Evolutionary conservation across 1,140 invertebrate species (phyloP).

Genomic region (Hesperophylax magnus): DNA sequence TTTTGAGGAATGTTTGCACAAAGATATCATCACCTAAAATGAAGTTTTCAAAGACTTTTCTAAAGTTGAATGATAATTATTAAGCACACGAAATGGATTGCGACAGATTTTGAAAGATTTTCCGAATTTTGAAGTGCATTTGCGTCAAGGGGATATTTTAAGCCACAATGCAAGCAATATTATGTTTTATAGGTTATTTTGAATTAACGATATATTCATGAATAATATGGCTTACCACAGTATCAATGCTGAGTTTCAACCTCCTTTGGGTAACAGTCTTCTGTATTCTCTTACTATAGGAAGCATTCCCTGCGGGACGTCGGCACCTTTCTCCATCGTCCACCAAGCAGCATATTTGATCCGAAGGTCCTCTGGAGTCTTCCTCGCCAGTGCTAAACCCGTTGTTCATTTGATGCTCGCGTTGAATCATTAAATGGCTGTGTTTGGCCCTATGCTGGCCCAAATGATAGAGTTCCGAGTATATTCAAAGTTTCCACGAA

Average conservation of each 20-base stretch:
- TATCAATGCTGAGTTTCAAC: constrained; percentile 91
- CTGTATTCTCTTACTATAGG: constrained; percentile 96
- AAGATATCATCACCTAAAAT: too few species aligned
- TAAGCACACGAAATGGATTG: too few species aligned
- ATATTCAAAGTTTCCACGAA: background rate
- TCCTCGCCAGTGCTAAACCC: constrained; percentile 93
- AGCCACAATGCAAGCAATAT: too few species aligned
- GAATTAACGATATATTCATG: background rate
- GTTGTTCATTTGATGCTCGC: constrained; percentile 73
- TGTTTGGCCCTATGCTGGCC: constrained; percentile 21
- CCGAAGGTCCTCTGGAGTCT: constrained; percentile 85
- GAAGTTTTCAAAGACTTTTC: too few species aligned
- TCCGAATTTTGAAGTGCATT: too few species aligned
- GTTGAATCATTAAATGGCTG: constrained; percentile 67
- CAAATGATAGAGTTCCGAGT: background rate
- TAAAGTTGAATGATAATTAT: too few species aligned
- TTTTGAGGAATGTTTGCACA: too few species aligned
- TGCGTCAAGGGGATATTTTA: too few species aligned
- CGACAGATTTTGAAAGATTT: too few species aligned
- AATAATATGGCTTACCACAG: constrained; percentile 72
- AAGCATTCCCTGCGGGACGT: constrained; percentile 93
- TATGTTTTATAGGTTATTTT: background rate
- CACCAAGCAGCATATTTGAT: constrained; percentile 95
- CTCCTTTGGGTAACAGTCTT: constrained; percentile 95
- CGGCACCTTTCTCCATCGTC: constrained; percentile 91